Base-by-base conservation (phyloP, 2,888 invertebrate species). In the Cylloceria caligata region DNA sequence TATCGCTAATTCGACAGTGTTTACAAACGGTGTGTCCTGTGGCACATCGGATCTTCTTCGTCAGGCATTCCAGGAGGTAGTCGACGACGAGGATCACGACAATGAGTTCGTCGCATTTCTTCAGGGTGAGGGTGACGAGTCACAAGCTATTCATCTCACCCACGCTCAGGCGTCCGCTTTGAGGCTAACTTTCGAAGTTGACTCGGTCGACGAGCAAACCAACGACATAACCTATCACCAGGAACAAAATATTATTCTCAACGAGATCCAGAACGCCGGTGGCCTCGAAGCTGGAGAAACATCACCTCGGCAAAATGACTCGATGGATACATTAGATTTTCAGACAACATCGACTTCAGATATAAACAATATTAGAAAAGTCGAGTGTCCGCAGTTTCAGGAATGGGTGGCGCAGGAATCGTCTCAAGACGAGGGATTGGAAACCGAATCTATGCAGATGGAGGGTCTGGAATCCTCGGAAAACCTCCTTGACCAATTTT, bases 111-210 rank as follows among this genome's bases (percentile, higher is more conserved):
- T 92, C 7, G 89, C 91, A n/a, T 89, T 91, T 78, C 85, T 92
- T 47, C 89, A 89, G 24, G 88, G 90, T 84, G 87, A 91, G 42
- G 88, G 88, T 3, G 87, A 87, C 36, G 89, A 89, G 65, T 86
- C 91, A 0, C 91, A 92, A 60, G 89, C 92, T 2, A 91, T 93
- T 81, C 92, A 92, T 11, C 78, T 93, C 9, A 92, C 92, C 2
- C 89, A 90, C 0, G 92, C 89, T 67, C 93, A 93, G 83, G 93
- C 92, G 0, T 89, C 90, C 2, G 92, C 92, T 36, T 86, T 93
- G 76, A 92, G 93, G 65, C 86, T 93, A 87, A 90, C 90, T 80
- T 91, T 92, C 69, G 90, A 90, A 80, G 88, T 91, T 64, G 90
- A 90, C 57, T 74, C 84, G 6, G 83, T 71, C 6, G 86, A 89